Evolutionary conservation across 30 jellyfish, hydroid and myxozoan genomes (phyloP).

Genomic region (Aurelia sp.): DNA sequence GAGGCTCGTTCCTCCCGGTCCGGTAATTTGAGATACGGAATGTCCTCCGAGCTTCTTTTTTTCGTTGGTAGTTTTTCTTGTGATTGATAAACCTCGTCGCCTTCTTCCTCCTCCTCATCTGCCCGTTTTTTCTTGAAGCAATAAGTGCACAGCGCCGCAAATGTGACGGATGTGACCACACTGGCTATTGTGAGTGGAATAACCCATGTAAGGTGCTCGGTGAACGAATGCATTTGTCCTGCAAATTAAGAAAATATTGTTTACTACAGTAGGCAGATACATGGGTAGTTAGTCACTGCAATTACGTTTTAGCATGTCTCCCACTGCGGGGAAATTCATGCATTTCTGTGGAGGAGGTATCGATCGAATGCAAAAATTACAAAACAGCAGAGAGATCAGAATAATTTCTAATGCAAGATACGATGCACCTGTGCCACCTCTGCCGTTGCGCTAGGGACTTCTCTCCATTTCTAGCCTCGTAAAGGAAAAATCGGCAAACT

Average conservation of each 20-base stretch:
- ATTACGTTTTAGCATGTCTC: too few relatives aligned
- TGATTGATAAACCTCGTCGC: neutral
- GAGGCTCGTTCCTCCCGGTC: slow-evolving; percentile 23
- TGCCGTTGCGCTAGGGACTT: too few relatives aligned
- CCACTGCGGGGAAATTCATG: too few relatives aligned
- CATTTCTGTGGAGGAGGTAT: too few relatives aligned
- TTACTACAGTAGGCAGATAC: too few relatives aligned
- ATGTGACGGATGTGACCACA: slow-evolving; percentile 46
- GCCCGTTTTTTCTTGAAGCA: slow-evolving; percentile 71
- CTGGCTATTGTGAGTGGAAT: slow-evolving; percentile 54
- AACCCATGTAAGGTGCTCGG: slow-evolving; percentile 38
- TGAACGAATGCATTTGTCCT: slow-evolving; percentile 33
- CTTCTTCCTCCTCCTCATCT: slow-evolving; percentile 69
- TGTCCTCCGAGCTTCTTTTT: slow-evolving; percentile 8
- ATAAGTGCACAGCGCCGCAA: slow-evolving; percentile 70
- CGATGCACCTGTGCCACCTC: too few relatives aligned
- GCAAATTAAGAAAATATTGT: neutral
- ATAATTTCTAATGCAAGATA: too few relatives aligned
- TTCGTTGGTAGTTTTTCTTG: slow-evolving; percentile 15
- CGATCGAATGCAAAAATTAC: too few relatives aligned
- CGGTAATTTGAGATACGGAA: slow-evolving; percentile 39
- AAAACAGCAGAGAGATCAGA: too few relatives aligned
- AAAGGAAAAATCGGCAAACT: too few relatives aligned
- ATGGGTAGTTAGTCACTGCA: too few relatives aligned
- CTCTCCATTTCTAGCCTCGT: too few relatives aligned